phyloP scores from a whole-genome alignment of 2,113 vertebrate species.

The Athene cunicularia region DNA sequence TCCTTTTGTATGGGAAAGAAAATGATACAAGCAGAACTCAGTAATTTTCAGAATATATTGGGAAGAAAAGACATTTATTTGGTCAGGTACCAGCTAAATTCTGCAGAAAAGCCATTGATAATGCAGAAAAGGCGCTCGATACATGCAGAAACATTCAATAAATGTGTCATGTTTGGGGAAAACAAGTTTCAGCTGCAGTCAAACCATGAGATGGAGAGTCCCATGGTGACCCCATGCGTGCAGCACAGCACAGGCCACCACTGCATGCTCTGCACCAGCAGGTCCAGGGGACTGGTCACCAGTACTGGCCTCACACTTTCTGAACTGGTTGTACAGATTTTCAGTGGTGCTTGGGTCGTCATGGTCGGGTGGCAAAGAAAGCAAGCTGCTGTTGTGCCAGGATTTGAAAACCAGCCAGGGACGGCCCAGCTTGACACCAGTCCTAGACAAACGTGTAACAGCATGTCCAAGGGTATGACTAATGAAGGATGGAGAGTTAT shows the following conservation, averaged over 20 bases:
- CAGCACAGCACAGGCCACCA: fast-evolving
- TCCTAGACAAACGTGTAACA: neutral
- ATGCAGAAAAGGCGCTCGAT: neutral
- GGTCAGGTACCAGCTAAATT: neutral
- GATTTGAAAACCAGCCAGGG: neutral
- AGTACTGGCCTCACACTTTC: neutral
- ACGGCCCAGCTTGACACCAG: neutral
- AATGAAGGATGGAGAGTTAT: neutral
- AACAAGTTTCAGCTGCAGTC: neutral
- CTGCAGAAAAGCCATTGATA: neutral
- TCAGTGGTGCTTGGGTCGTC: neutral
- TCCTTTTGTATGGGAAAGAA: neutral
- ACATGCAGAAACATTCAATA: neutral
- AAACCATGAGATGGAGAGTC: neutral
- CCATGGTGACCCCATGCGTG: fast-evolving
- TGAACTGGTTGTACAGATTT: fast-evolving
- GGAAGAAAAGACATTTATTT: neutral
- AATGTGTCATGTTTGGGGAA: neutral
- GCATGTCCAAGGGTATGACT: neutral
- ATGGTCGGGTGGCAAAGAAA: neutral
- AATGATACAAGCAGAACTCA: neutral
- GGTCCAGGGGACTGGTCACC: neutral
- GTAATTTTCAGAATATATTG: neutral
- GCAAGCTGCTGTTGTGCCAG: neutral
- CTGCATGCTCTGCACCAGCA: fast-evolving